Evolutionary conservation across 2,888 invertebrate genomes (phyloP).

Genomic region (Tetrapedia diversipes): DNA sequence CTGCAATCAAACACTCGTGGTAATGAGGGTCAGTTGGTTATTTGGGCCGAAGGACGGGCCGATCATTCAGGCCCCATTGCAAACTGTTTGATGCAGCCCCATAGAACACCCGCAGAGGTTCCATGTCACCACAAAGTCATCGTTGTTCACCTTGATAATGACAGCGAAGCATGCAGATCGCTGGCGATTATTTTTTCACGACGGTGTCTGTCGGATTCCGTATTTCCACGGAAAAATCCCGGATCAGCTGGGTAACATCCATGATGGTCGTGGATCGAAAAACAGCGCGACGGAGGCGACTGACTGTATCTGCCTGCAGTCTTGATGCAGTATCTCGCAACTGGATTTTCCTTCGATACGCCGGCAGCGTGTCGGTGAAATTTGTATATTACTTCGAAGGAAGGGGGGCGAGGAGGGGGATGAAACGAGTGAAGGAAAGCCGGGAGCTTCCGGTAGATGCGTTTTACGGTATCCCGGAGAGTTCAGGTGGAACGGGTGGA

Average conservation of each 20-base stretch:
- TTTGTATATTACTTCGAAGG: conserved; percentile 20
- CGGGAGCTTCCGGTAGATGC: background rate
- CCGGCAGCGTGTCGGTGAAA: conserved; percentile 28
- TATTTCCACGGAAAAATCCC: conserved; percentile 23
- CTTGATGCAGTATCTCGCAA: conserved; percentile 32
- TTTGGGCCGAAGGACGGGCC: too few species aligned
- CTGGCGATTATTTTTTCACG: background rate
- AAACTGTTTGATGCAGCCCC: too few species aligned
- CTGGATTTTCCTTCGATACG: conserved; percentile 23
- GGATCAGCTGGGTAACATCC: conserved; percentile 27
- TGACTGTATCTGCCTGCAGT: background rate
- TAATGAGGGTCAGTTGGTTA: too few species aligned
- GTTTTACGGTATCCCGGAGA: background rate
- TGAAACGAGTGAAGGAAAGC: background rate
- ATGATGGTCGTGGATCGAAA: background rate
- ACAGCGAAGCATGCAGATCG: background rate
- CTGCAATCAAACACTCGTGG: too few species aligned
- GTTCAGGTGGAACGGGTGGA: background rate
- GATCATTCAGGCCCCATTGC: too few species aligned
- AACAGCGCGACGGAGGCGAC: conserved; percentile 1
- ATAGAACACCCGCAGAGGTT: too few species aligned
- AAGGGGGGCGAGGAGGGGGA: background rate
- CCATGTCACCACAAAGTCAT: conserved; percentile 37
- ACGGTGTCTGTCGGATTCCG: background rate
- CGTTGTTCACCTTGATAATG: conserved; percentile 23